These are phyloP conservation scores for Andricus grossulariae DNA, from an alignment of 1,140 invertebrate genomes.

Conservation along the genomic window DNA sequence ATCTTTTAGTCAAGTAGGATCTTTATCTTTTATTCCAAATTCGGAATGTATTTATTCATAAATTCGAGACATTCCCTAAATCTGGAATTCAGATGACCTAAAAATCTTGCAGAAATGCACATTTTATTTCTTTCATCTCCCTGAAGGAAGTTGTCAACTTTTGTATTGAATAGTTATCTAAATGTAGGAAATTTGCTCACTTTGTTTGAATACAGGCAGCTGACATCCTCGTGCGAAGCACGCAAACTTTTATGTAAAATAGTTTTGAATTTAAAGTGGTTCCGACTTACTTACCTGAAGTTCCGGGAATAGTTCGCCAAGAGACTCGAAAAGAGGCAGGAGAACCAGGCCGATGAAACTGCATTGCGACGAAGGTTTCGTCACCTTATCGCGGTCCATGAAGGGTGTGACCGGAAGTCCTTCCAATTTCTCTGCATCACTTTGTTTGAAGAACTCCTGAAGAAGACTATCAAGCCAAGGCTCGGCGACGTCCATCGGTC, in stretches of 20 bases:
- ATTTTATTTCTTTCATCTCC: not conserved
- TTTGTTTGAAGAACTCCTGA: slow-evolving; percentile 88
- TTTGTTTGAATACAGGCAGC: slow-evolving; percentile 9
- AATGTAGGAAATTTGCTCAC: not conserved
- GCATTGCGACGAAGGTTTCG: slow-evolving; percentile 90
- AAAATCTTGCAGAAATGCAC: not conserved
- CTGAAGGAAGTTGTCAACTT: slow-evolving; percentile 17
- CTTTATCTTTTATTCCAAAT: too few species aligned
- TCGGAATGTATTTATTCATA: too few species aligned
- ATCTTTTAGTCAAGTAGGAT: too few species aligned
- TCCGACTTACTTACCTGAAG: slow-evolving; percentile 76
- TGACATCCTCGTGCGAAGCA: slow-evolving; percentile 32
- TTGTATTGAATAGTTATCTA: not conserved
- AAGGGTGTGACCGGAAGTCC: slow-evolving; percentile 91
- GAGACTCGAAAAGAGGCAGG: slow-evolving; percentile 86
- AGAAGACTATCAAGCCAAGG: slow-evolving; percentile 89
- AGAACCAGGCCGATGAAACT: slow-evolving; percentile 91
- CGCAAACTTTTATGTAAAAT: not conserved
- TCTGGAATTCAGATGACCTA: too few species aligned
- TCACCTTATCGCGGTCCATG: slow-evolving; percentile 94
- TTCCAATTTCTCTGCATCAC: slow-evolving; percentile 89
- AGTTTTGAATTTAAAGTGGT: not conserved
- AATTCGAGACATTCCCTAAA: too few species aligned
- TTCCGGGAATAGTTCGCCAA: slow-evolving; percentile 84
- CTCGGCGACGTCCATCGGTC: slow-evolving; percentile 90